A percentile compares a stretch with the other conserved stretches of the same genome.
phyloP scores from a whole-genome alignment of 2,888 invertebrate species.

The Tiliacea citrago region DNA sequence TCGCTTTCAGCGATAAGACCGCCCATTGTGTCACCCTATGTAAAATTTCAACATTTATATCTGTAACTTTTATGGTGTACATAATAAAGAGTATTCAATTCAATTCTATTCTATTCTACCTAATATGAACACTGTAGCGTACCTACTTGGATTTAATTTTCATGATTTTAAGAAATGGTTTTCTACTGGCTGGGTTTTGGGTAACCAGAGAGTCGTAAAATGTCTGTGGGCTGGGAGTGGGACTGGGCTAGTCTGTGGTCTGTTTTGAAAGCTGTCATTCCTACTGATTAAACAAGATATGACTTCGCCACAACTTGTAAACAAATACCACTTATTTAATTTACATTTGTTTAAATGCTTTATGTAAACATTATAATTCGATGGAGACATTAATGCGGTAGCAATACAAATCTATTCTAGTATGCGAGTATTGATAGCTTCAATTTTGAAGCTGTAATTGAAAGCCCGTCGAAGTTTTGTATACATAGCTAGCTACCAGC shows the following conservation, averaged over 20 bases:
- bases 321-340: not conserved
- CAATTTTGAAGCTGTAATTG: not conserved
- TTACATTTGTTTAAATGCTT: not conserved
- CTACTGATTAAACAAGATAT: not conserved
- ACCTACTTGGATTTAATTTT: too few relatives aligned
- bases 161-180: too few relatives aligned
- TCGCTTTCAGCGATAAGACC: too few relatives aligned
- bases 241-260: too few relatives aligned
- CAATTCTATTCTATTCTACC: too few relatives aligned
- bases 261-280: constrained; percentile 6
- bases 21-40: too few relatives aligned
- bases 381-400: not conserved
- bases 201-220: not conserved
- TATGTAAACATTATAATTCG: not conserved
- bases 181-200: not conserved
- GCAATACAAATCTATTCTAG: not conserved
- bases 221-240: not conserved
- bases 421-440: constrained; percentile 9
- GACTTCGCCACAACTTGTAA: not conserved
- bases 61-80: too few relatives aligned
- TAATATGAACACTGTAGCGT: too few relatives aligned
- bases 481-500: not conserved
- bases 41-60: too few relatives aligned
- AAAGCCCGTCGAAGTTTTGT: not conserved
- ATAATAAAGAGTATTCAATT: too few relatives aligned